Conservation (phyloP, 2,888 invertebrate genomes). For the Spilosoma lubricipeda region DNA sequence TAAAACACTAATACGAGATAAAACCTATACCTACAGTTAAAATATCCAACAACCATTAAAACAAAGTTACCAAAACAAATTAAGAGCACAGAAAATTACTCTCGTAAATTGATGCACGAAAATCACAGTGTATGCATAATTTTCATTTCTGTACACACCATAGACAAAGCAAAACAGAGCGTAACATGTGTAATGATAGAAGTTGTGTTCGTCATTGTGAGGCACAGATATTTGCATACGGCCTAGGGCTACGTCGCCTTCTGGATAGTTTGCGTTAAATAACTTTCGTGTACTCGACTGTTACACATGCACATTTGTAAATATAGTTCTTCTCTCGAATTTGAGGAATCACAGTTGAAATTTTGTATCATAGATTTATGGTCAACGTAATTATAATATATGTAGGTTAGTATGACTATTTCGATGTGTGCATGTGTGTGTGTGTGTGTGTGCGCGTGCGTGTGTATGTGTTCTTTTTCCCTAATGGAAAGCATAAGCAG, state of each 20-base stretch:
- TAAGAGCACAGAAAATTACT: conserved; percentile 30
- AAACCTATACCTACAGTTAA: neutral
- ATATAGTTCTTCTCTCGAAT: neutral
- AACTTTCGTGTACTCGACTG: conserved; percentile 29
- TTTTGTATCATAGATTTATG: neutral
- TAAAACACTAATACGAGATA: neutral
- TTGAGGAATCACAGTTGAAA: neutral
- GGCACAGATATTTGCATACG: conserved; percentile 50
- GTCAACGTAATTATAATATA: too few relatives aligned
- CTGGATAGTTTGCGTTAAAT: conserved; percentile 41
- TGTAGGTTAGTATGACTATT: too few relatives aligned
- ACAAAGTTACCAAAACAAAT: conserved; percentile 6
- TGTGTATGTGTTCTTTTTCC: too few relatives aligned
- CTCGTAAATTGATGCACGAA: conserved; percentile 9
- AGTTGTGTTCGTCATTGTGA: conserved; percentile 54
- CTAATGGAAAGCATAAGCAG: too few relatives aligned
- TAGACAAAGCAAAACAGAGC: conserved; percentile 45
- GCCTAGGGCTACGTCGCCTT: conserved; percentile 29
- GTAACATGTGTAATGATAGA: conserved; percentile 53
- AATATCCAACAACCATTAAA: neutral
- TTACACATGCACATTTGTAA: neutral
- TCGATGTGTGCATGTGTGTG: too few relatives aligned
- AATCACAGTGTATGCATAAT: conserved; percentile 49
- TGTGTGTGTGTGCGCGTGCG: too few relatives aligned
- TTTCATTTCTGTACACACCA: conserved; percentile 36